Conservation (phyloP, 64 coral and sea anemone genomes). For the Trachythela sp. region DNA sequence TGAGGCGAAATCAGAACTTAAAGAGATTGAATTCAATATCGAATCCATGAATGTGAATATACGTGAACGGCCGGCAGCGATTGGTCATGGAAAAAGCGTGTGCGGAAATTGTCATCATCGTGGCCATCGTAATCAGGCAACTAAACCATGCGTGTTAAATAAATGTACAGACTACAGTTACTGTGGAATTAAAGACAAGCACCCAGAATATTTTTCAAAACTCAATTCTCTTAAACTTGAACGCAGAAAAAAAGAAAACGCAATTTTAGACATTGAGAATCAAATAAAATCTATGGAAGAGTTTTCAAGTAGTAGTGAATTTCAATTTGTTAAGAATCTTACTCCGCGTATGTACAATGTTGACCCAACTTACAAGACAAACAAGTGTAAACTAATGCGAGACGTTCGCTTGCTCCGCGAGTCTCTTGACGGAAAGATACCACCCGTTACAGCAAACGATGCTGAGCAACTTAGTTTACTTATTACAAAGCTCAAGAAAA, state of each 20-base stretch:
- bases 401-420: constrained; percentile 48
- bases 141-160: constrained; percentile 16
- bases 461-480: neutral
- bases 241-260: constrained; percentile 31
- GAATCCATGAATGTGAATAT: constrained; percentile 19
- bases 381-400: constrained; percentile 35
- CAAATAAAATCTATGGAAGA: constrained; percentile 41
- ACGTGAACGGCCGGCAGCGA: neutral
- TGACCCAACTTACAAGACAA: constrained; percentile 22
- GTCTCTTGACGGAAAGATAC: constrained; percentile 53
- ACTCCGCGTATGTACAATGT: constrained; percentile 24
- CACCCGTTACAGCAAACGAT: neutral
- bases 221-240: constrained; percentile 49
- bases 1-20: constrained; percentile 1
- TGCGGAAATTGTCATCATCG: constrained; percentile 40
- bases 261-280: constrained; percentile 38
- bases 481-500: neutral
- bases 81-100: neutral
- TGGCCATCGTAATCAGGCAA: constrained; percentile 22
- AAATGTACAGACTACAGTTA: constrained; percentile 9
- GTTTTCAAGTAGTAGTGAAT: constrained; percentile 22
- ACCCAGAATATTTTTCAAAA: constrained; percentile 47
- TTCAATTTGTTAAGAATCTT: constrained; percentile 23
- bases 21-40: constrained; percentile 25
- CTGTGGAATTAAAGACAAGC: constrained; percentile 61